Base-by-base conservation (phyloP, 1,140 invertebrate species). In the Oryzaephilus surinamensis region DNA sequence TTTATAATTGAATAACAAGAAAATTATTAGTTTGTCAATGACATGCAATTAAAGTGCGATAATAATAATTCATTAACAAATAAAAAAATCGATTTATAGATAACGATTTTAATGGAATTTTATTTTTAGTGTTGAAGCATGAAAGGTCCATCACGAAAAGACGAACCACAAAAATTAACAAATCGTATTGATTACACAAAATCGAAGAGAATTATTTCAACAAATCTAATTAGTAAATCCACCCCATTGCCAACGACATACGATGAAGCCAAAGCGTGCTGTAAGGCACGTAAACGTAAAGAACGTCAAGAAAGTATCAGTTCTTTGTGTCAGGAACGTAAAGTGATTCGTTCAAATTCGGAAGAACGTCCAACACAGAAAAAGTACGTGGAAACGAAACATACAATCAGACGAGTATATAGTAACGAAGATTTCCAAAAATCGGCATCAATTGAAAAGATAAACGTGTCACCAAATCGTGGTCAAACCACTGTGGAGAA, bases 341-440 rank as follows among this genome's bases (percentile, higher is more conserved):
- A 85, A 59, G 70, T 85, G 28, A 76, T 83, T 50, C 74, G 81
- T 80, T 64, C 73, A 33, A 82, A 77, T 61, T 83, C 80, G 45
- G 81, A 83, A 55, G 81, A 76, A 55, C 59, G 64, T 23, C 68
- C 70, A 38, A 36, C 26, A 7, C 43, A 64, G 15, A 60, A 67
- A 37, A 62, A 58, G 32, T 54, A 52, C 15, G 52, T 55, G 7
- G 60, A 66, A 13, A 51, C 57, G 7, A 54, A 60, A 14, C 64
- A 67, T 26, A 65, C 65, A 20, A 77, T 77, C 17, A 61, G 76
- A 20, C 59, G 74, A 38, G 74, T 77, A 4, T 76, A 72, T 26
- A 77, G 74, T 39, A 73, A 76, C 58, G 76, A 77, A 50, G 73
- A 77, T 57, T 76, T 79, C 48, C 69, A 72, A 32, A 66, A 63